These are phyloP conservation scores for Psilopogon haemacephalus DNA, from an alignment of 2,113 vertebrate genomes.

Conservation along the genomic window DNA sequence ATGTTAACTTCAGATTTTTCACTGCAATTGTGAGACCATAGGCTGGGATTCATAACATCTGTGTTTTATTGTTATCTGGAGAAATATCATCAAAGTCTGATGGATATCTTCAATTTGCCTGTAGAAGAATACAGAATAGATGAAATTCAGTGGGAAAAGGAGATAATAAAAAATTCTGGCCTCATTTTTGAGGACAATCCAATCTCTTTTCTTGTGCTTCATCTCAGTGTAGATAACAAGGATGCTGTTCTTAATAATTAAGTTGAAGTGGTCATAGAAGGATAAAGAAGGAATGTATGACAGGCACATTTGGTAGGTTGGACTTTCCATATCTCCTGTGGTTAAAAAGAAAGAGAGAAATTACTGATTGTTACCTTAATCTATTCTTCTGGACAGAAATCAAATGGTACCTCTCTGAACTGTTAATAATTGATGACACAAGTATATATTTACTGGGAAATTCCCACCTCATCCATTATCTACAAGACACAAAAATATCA, in stretches of 20 bases:
- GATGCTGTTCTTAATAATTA: background rate
- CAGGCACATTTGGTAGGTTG: background rate
- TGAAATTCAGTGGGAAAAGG: background rate
- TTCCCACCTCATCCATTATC: constrained; percentile 25
- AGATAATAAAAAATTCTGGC: background rate
- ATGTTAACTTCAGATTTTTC: background rate
- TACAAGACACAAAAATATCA: background rate
- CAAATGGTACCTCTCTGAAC: background rate
- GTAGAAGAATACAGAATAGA: background rate
- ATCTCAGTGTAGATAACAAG: background rate
- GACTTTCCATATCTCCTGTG: background rate
- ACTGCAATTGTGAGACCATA: background rate
- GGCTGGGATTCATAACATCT: background rate
- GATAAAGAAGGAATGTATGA: background rate
- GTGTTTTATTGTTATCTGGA: background rate
- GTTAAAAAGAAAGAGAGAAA: background rate
- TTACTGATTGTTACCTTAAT: background rate
- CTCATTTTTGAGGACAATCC: background rate
- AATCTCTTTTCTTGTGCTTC: background rate
- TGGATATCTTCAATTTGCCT: background rate
- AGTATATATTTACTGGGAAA: constrained; percentile 18
- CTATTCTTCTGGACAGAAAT: background rate
- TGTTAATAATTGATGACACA: background rate
- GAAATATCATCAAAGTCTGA: background rate
- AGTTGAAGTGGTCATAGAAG: background rate